Conservation (phyloP, 1,140 invertebrate genomes). For the Metopolophium dirhodum region DNA sequence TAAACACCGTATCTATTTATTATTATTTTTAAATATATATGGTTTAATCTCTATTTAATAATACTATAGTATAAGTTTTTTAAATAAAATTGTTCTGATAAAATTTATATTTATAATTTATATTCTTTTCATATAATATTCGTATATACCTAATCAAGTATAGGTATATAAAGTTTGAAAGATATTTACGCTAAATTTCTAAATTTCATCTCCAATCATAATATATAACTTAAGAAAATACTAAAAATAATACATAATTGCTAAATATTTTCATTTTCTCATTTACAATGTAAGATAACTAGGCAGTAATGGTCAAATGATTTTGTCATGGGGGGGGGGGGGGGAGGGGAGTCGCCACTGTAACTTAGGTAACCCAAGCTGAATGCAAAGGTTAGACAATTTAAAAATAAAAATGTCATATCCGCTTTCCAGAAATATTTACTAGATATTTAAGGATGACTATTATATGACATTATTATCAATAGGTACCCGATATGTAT, state of each 20-base stretch:
- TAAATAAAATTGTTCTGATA: background rate
- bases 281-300: background rate
- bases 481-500: background rate
- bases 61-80: background rate
- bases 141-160: too few species aligned
- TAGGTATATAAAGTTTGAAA: too few species aligned
- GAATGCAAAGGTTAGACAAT: background rate
- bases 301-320: too few species aligned
- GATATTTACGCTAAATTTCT: background rate
- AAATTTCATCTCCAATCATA: background rate
- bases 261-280: background rate
- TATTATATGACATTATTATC: background rate
- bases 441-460: background rate
- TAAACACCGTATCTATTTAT: background rate
- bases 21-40: slow-evolving; percentile 21
- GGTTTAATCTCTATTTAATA: background rate
- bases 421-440: background rate
- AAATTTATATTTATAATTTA: background rate
- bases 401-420: background rate
- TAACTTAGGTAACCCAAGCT: background rate
- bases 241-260: background rate
- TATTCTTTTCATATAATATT: background rate
- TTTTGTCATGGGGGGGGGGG: too few species aligned
- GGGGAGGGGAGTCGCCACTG: too few species aligned
- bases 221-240: background rate